Evolutionary conservation across 2,113 vertebrate species (phyloP).

Genomic region (Hepsetus odoe): DNA sequence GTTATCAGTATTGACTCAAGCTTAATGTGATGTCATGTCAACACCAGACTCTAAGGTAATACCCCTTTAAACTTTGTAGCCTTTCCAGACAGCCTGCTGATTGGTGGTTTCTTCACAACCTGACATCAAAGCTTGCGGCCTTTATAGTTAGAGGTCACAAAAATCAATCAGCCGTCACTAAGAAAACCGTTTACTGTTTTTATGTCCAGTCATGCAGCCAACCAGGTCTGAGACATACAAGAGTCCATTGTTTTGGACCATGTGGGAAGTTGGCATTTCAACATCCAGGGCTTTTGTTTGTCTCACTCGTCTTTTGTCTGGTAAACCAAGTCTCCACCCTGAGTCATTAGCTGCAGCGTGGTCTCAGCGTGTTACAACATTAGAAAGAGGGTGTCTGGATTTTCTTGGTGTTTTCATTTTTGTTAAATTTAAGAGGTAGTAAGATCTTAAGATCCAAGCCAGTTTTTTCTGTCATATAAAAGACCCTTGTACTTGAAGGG

Average conservation of each 20-base stretch:
- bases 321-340: slow-evolving; percentile 40
- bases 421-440: background rate
- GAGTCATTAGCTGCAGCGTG: slow-evolving; percentile 2
- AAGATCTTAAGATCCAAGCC: too few relatives aligned
- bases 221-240: background rate
- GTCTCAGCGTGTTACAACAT: slow-evolving; percentile 9
- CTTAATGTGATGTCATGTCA: background rate
- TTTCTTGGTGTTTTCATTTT: slow-evolving; percentile 16
- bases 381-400: slow-evolving; percentile 11
- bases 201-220: background rate
- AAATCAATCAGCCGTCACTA: background rate
- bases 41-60: background rate
- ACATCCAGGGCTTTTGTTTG: slow-evolving; percentile 43
- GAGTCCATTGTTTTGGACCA: slow-evolving; percentile 31
- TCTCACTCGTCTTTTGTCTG: slow-evolving; percentile 33
- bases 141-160: slow-evolving; percentile 7
- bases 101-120: slow-evolving; percentile 13
- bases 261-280: slow-evolving; percentile 51
- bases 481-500: too few relatives aligned
- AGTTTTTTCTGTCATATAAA: too few relatives aligned
- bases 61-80: background rate
- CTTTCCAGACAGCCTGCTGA: slow-evolving; percentile 26
- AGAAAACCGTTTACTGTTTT: slow-evolving; percentile 14
- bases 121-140: slow-evolving; percentile 4
- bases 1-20: background rate